A percentile compares a stretch with the other conserved stretches of the same genome.
Evolutionary conservation across 2,888 invertebrate genomes (phyloP).

Genomic region (Eucera pruinosa): DNA sequence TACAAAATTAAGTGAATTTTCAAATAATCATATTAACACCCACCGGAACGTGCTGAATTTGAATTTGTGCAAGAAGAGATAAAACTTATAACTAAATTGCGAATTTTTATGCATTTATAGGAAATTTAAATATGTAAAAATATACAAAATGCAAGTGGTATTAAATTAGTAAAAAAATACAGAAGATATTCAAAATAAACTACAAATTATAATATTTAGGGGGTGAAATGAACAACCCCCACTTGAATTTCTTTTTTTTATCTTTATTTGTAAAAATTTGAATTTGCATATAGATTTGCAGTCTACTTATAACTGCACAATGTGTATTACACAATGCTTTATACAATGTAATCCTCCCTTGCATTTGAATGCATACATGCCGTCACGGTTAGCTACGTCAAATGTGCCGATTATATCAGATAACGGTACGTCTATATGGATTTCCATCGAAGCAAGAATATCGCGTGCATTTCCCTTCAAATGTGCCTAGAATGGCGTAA

Average conservation of each 20-base stretch:
- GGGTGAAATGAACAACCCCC: too few species aligned
- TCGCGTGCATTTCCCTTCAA: conserved; percentile 6
- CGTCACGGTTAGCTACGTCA: conserved; percentile 7
- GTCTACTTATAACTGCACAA: neutral
- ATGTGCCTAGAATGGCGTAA: conserved; percentile 21
- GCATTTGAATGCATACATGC: neutral
- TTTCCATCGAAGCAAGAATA: conserved; percentile 15
- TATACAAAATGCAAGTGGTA: neutral
- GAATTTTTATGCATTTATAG: too few species aligned
- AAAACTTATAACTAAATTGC: too few species aligned
- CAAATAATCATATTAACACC: too few species aligned
- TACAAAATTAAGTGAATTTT: too few species aligned
- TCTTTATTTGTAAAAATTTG: too few species aligned
- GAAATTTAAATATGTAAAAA: too few species aligned
- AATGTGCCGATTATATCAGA: conserved; percentile 20
- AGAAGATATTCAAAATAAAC: neutral
- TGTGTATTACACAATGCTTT: conserved; percentile 5
- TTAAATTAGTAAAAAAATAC: neutral
- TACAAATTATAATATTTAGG: too few species aligned
- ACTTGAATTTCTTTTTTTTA: too few species aligned
- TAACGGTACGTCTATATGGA: conserved; percentile 8
- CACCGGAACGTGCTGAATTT: too few species aligned
- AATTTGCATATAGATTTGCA: too few species aligned
- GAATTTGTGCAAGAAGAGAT: too few species aligned
- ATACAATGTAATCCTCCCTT: neutral